Evolutionary conservation across 2,888 invertebrate genomes (phyloP).

Genomic region (Pocota personata): DNA sequence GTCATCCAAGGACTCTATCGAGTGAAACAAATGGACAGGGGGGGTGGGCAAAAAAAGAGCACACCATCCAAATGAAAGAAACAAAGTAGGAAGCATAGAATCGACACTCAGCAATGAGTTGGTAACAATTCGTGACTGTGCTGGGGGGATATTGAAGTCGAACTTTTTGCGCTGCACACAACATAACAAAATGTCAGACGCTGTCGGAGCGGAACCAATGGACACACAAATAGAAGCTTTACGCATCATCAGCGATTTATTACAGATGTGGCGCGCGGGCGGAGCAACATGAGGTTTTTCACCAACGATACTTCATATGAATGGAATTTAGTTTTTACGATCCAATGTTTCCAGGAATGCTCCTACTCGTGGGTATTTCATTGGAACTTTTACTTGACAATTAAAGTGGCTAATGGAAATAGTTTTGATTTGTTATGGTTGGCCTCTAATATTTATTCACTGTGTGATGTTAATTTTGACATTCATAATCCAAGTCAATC

Average conservation of each 20-base stretch:
- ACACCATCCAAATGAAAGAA: slow-evolving; percentile 32
- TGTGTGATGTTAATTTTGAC: no score
- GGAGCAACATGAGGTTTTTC: background rate
- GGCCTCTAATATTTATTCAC: background rate
- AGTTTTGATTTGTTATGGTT: background rate
- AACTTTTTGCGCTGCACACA: slow-evolving; percentile 54
- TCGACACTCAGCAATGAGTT: slow-evolving; percentile 61
- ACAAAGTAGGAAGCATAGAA: slow-evolving; percentile 55
- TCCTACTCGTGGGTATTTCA: background rate
- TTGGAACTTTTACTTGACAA: slow-evolving; percentile 13
- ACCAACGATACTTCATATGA: slow-evolving; percentile 26
- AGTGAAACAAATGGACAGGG: slow-evolving; percentile 39
- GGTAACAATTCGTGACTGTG: slow-evolving; percentile 30
- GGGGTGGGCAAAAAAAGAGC: background rate
- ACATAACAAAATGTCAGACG: slow-evolving; percentile 58
- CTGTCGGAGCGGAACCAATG: slow-evolving; percentile 64
- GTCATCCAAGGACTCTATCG: slow-evolving; percentile 66
- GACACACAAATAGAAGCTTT: slow-evolving; percentile 70
- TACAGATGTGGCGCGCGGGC: slow-evolving; percentile 36
- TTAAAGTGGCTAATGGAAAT: background rate
- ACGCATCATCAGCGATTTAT: slow-evolving; percentile 72
- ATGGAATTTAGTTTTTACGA: slow-evolving; percentile 37
- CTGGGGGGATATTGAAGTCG: slow-evolving; percentile 11
- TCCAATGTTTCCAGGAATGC: slow-evolving; percentile 1
- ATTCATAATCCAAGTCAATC: no score